phyloP scores from a whole-genome alignment of 1,140 invertebrate species.

The Andricus grossulariae region DNA sequence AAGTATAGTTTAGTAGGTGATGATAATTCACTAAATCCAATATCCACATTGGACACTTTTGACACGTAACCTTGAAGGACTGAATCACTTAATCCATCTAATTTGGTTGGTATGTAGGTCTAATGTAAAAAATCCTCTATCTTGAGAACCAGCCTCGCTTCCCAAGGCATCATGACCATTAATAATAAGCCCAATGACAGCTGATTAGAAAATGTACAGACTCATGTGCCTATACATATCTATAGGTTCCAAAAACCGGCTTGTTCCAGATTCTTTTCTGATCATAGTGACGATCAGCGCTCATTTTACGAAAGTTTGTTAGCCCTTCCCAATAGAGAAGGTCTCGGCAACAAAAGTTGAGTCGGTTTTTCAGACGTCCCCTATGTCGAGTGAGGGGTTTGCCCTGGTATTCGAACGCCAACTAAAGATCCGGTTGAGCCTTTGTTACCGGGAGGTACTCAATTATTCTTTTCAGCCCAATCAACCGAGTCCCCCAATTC shows the following conservation, averaged over 20 bases:
- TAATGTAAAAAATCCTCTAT: too few species aligned
- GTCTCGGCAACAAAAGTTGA: conserved; percentile 1
- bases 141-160: too few species aligned
- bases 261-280: background rate
- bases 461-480: conserved; percentile 29
- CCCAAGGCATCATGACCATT: too few species aligned
- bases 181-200: too few species aligned
- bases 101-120: too few species aligned
- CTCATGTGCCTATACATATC: background rate
- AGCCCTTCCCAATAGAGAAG: background rate
- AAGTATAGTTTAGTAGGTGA: too few species aligned
- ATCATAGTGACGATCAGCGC: background rate
- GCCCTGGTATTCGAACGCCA: conserved; percentile 24
- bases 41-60: too few species aligned
- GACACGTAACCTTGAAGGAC: too few species aligned
- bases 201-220: too few species aligned
- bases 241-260: background rate
- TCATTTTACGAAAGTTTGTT: background rate
- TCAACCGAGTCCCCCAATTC: conserved; percentile 20
- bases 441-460: conserved; percentile 25
- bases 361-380: background rate
- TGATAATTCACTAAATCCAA: too few species aligned
- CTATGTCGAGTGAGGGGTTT: conserved; percentile 1
- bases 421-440: conserved; percentile 27
- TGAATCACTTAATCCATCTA: too few species aligned